phyloP scores from a whole-genome alignment of 2,113 vertebrate genomes.

The Chiloscyllium plagiosum region DNA sequence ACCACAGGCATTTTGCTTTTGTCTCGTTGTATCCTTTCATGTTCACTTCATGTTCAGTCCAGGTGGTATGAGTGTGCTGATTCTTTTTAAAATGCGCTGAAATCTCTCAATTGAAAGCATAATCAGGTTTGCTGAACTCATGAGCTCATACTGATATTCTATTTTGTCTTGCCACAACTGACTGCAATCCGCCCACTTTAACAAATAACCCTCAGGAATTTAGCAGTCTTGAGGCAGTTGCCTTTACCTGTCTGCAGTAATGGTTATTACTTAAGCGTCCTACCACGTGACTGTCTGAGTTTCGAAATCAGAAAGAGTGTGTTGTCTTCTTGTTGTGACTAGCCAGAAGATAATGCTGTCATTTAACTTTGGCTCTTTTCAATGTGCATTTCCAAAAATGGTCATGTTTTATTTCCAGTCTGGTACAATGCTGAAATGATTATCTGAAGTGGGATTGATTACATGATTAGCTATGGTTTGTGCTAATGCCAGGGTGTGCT shows the following conservation, averaged over 20 bases:
- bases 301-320: neutral
- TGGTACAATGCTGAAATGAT: neutral
- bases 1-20: no score
- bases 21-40: neutral
- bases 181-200: neutral
- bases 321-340: neutral
- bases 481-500: neutral
- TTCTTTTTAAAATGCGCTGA: neutral
- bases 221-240: neutral
- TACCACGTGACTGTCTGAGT: constrained; percentile 11
- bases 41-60: neutral
- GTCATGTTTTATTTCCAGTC: neutral
- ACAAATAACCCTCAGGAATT: neutral
- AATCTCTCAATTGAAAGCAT: neutral
- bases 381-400: constrained; percentile 4
- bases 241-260: neutral
- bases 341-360: neutral
- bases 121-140: neutral
- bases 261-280: neutral
- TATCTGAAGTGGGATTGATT: neutral
- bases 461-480: neutral
- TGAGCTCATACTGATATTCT: neutral
- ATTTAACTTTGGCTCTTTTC: neutral
- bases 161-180: neutral
- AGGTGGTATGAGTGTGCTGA: neutral